Conservation (phyloP, 2,888 invertebrate genomes). For the Dimorphilus gyrociliatus region DNA sequence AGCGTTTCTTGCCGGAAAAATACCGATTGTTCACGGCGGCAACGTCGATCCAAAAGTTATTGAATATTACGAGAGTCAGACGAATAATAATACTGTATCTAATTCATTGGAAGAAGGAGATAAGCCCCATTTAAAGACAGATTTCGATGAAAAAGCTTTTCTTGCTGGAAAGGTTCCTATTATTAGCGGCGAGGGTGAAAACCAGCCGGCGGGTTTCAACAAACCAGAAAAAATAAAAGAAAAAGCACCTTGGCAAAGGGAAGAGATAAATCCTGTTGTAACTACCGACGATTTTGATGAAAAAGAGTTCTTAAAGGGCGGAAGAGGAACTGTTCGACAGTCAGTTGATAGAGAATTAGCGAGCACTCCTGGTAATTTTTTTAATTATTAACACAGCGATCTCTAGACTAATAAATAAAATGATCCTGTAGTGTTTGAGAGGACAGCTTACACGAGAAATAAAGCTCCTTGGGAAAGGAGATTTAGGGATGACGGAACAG, state of each 20-base stretch:
- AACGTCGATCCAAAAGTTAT: background rate
- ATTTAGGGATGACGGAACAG: background rate
- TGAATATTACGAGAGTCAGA: background rate
- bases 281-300: background rate
- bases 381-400: too few species aligned
- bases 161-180: conserved; percentile 7
- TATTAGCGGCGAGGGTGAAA: too few species aligned
- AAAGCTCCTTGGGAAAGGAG: conserved; percentile 6
- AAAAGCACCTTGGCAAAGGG: conserved; percentile 1
- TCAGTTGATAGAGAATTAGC: too few species aligned
- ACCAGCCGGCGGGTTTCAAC: too few species aligned
- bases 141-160: conserved; percentile 8
- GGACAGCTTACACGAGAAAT: too few species aligned
- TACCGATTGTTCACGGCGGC: conserved; percentile 6
- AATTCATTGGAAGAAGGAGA: background rate
- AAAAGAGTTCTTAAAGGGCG: conserved; percentile 2
- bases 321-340: too few species aligned
- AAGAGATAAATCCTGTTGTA: background rate
- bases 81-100: background rate
- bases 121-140: conserved; percentile 4
- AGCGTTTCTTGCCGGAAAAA: conserved; percentile 7
- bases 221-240: too few species aligned
- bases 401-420: too few species aligned
- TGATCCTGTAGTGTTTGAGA: too few species aligned
- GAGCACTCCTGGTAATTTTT: too few species aligned